Conservation (phyloP, 2,888 invertebrate species). For the Ypsolopha sequella region DNA sequence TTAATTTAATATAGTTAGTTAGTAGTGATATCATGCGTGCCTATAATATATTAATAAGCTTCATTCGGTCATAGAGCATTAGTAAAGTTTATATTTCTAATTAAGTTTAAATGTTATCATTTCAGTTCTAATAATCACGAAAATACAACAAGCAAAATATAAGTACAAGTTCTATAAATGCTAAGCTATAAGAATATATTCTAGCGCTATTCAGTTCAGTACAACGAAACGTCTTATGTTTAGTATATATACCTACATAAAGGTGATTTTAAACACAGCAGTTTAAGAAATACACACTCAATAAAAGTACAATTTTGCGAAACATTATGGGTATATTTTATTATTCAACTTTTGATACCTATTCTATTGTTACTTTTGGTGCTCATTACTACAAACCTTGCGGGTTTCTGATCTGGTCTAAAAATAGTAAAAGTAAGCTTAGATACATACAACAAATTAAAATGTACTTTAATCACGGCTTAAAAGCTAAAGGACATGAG, state of each 20-base stretch:
- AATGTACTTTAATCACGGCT: neutral
- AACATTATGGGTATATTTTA: too few relatives aligned
- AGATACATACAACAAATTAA: neutral
- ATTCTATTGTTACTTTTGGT: too few relatives aligned
- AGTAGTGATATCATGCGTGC: conserved; percentile 58
- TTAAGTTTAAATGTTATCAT: neutral
- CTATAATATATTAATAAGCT: conserved; percentile 19
- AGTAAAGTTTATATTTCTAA: conserved; percentile 2
- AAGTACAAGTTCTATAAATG: neutral
- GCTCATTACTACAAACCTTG: too few relatives aligned
- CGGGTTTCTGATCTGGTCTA: too few relatives aligned
- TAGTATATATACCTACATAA: too few relatives aligned
- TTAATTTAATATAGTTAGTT: conserved; percentile 49
- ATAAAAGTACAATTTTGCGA: too few relatives aligned
- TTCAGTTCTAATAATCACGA: neutral
- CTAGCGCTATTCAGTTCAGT: conserved; percentile 6
- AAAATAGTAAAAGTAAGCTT: too few relatives aligned
- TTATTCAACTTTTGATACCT: too few relatives aligned
- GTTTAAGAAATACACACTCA: neutral
- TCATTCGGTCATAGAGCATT: conserved; percentile 1
- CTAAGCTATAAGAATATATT: neutral
- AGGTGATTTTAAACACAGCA: neutral
- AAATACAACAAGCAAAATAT: neutral
- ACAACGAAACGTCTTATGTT: conserved; percentile 8
- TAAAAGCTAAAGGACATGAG: neutral